Evolutionary conservation across 2,797 vertebrate genomes (phyloP).

Genomic region (Sternarchorhynchus goeldii): DNA sequence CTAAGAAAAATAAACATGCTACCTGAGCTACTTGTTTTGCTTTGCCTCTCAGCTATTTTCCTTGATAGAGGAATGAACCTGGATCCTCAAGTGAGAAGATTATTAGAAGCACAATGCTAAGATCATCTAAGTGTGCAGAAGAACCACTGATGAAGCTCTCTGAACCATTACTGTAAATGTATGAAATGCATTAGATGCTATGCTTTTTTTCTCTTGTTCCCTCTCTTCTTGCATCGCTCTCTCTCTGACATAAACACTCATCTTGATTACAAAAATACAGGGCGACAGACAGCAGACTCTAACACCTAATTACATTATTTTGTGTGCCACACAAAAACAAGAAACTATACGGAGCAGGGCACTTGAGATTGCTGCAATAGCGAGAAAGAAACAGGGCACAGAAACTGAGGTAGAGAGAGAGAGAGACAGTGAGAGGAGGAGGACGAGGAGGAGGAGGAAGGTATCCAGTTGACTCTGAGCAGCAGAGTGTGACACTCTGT

Average conservation of each 20-base stretch:
- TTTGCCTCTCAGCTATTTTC: constrained; percentile 33
- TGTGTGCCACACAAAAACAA: constrained; percentile 42
- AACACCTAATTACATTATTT: constrained; percentile 56
- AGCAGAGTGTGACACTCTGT: constrained; percentile 53
- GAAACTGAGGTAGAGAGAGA: neutral
- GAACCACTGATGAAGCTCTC: constrained; percentile 46
- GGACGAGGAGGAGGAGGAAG: constrained; percentile 49
- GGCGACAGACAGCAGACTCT: constrained; percentile 37
- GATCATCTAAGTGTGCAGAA: constrained; percentile 52
- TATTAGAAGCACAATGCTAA: constrained; percentile 55
- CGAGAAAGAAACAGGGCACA: neutral
- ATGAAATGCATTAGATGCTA: constrained; percentile 53
- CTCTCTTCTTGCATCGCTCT: constrained; percentile 16
- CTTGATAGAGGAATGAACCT: neutral
- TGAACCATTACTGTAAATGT: constrained; percentile 57
- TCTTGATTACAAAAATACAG: constrained; percentile 48
- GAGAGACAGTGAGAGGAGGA: neutral
- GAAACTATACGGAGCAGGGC: constrained; percentile 36
- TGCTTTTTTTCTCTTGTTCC: neutral
- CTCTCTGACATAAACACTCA: constrained; percentile 46
- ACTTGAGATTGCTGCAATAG: constrained; percentile 51
- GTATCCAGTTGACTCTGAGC: constrained; percentile 62
- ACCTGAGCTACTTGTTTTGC: constrained; percentile 37
- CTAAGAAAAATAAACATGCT: neutral
- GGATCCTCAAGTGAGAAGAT: constrained; percentile 41